Base-by-base conservation (phyloP, 2,888 invertebrate genomes). In the Flexamia atlantica region DNA sequence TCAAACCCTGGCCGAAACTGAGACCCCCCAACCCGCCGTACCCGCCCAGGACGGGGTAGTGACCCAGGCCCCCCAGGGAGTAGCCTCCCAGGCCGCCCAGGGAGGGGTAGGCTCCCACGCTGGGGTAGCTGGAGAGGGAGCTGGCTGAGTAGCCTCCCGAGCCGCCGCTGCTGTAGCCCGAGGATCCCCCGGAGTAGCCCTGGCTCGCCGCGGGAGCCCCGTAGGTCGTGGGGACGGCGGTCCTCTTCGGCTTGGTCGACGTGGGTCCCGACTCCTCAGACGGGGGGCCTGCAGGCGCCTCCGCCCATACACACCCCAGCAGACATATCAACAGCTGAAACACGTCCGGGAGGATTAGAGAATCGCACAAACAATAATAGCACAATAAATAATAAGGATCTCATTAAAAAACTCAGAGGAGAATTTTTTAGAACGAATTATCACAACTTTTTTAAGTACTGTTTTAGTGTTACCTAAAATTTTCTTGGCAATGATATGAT, bases 1-100 rank as follows among this genome's bases (percentile, higher is more conserved):
- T 57, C 53, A 57, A 57, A 30, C 79, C 57, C 17, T 79, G 79
- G 10, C 79, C 79, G 28, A 76, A 46, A 28, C 74, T 46, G 7
- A 79, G 79, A 25, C 79, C 79, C 10, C 60, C 68, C 14, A 50
- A n/a, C 32, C 79, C 76, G 14, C 76, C 76, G 46, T 76, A 76
- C 10, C 76, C 76, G 46, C 76, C 76, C 17, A 76, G 76, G 30
- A 46, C 28, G 25, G 76, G 76, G 42, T 72, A 72, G 46, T 46
- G 42, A 12, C 76, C 17, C 25, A 76, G 50, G 3, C 76, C 76
- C 50, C 76, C 76, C 7, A 76, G 50, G 50, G 76, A 76, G 76
- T 76, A 76, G 3, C 46, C 42, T 42, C 76, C 76, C 17, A 76
- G 76, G 4, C 76, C 76, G 9, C 76, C 76, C 7, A 76, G 28